Percentiles rank a stretch among this genome's conserved stretches.
Conservation (phyloP, 2,797 vertebrate species). For the Hoplostethus atlanticus region DNA sequence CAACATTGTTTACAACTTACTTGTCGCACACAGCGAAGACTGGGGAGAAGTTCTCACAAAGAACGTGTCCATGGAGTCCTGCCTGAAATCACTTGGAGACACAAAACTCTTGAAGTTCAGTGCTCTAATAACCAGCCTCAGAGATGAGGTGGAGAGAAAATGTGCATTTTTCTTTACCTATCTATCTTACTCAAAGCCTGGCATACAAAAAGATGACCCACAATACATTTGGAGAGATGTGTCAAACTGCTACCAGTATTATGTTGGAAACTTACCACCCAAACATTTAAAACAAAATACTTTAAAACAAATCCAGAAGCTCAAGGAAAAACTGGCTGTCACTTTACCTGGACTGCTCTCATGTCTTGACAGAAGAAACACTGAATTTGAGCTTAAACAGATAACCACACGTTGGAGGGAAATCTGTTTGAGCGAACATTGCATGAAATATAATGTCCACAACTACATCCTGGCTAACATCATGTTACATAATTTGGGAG, state of each 20-base stretch:
- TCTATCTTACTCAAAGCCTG: constrained; percentile 38
- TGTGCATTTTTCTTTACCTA: background rate
- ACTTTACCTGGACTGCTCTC: too few species aligned
- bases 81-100: constrained; percentile 1
- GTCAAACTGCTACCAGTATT: background rate
- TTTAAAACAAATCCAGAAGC: too few species aligned
- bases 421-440: too few species aligned
- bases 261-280: background rate
- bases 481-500: too few species aligned
- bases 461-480: too few species aligned
- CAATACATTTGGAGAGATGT: fast-evolving
- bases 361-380: too few species aligned
- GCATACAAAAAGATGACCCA: background rate
- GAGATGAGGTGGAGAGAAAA: constrained; percentile 18
- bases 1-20: constrained; percentile 8
- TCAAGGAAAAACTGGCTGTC: too few species aligned
- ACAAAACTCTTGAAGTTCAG: constrained; percentile 1
- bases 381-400: too few species aligned
- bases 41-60: constrained; percentile 20
- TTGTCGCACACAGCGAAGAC: background rate
- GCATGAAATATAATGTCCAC: too few species aligned
- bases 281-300: background rate
- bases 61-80: background rate
- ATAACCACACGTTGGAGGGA: too few species aligned
- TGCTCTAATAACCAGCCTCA: background rate